These are phyloP conservation scores for Eubucco bourcierii DNA, from an alignment of 2,113 vertebrate species.

Conservation along the genomic window DNA sequence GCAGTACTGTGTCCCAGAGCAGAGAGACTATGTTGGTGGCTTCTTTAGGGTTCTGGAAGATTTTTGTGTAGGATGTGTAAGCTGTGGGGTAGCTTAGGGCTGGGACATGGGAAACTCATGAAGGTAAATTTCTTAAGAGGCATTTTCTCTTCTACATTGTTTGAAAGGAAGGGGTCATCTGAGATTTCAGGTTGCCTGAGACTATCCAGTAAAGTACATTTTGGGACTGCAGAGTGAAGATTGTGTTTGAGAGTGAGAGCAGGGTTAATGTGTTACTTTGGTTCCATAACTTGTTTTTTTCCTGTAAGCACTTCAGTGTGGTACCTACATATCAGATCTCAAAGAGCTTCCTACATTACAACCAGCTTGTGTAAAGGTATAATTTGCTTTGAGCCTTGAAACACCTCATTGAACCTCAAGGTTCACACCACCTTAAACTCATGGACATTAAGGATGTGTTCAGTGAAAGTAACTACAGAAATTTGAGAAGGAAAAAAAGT, in stretches of 20 bases:
- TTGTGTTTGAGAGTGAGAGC: neutral
- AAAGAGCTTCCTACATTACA: neutral
- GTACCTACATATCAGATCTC: neutral
- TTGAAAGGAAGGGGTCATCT: neutral
- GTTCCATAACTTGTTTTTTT: neutral
- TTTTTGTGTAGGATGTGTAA: neutral
- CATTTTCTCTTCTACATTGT: neutral
- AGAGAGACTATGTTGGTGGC: neutral
- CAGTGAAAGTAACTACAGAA: neutral
- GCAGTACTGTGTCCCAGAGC: neutral
- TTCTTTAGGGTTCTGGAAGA: neutral
- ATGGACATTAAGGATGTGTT: neutral
- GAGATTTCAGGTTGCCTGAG: neutral
- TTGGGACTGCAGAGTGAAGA: neutral
- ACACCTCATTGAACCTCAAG: no score
- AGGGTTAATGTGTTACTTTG: neutral
- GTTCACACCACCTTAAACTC: no score
- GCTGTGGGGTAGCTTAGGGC: neutral
- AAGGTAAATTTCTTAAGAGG: neutral
- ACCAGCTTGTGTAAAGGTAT: neutral
- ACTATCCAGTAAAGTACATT: neutral
- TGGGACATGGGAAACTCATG: neutral
- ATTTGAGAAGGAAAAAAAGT: neutral
- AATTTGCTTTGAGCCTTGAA: neutral
- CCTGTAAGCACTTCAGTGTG: neutral